Evolutionary conservation across 2,113 vertebrate genomes (phyloP).

Genomic region (Pleuronectes platessa): DNA sequence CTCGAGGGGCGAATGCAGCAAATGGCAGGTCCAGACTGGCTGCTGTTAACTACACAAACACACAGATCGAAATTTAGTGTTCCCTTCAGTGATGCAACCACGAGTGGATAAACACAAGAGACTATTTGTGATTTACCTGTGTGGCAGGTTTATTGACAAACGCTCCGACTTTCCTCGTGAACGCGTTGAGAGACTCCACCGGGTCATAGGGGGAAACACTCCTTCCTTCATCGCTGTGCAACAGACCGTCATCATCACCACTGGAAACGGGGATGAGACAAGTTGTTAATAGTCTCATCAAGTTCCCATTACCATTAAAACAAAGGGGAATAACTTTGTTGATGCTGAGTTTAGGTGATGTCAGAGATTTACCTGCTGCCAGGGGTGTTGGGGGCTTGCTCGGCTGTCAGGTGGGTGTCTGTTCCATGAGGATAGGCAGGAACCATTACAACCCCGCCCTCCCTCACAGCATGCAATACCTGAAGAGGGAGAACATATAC

Average conservation of each 20-base stretch:
- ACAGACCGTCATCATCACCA: slow-evolving; percentile 86
- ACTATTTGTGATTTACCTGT: slow-evolving; percentile 83
- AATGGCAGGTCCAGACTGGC: slow-evolving; percentile 95
- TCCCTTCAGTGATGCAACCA: neutral
- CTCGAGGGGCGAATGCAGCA: slow-evolving; percentile 93
- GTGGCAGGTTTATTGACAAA: slow-evolving; percentile 95
- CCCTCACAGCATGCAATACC: slow-evolving; percentile 88
- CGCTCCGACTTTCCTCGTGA: slow-evolving; percentile 94
- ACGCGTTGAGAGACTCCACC: slow-evolving; percentile 85
- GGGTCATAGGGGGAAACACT: slow-evolving; percentile 85
- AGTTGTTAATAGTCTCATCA: neutral
- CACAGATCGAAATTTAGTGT: neutral
- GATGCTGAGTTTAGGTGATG: neutral
- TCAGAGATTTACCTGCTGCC: slow-evolving; percentile 62
- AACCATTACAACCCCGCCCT: slow-evolving; percentile 85
- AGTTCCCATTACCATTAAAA: neutral
- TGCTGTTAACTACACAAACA: slow-evolving; percentile 85
- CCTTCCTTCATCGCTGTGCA: slow-evolving; percentile 86
- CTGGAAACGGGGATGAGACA: slow-evolving; percentile 54
- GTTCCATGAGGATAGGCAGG: slow-evolving; percentile 87
- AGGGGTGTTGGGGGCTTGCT: slow-evolving; percentile 58
- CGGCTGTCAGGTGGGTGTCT: slow-evolving; percentile 55
- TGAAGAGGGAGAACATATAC: slow-evolving; percentile 53
- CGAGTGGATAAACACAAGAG: neutral
- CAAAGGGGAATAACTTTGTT: too few species aligned